Evolutionary conservation across 2,797 vertebrate genomes (phyloP).

Genomic region (Ctenopoma kingsleyae): DNA sequence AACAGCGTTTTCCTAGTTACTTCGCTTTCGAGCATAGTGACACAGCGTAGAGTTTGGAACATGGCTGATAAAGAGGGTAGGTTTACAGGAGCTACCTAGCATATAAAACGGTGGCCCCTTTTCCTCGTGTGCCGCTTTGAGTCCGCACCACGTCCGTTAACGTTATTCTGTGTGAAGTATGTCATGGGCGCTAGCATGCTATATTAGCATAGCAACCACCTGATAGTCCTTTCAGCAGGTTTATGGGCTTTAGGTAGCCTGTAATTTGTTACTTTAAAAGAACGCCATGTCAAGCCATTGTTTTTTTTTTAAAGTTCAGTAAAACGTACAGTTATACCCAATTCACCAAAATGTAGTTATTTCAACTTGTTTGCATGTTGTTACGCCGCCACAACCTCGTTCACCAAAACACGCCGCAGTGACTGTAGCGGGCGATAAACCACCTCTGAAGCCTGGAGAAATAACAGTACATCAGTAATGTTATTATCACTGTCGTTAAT

Average conservation of each 20-base stretch:
- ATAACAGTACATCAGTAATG: no score
- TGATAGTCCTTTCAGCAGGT: neutral
- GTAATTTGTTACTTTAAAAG: neutral
- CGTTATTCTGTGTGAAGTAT: constrained; percentile 8
- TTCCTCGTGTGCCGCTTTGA: constrained; percentile 45
- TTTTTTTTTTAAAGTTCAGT: neutral
- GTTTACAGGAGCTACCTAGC: neutral
- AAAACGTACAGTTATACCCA: neutral
- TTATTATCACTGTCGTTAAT: neutral
- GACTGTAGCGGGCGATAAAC: neutral
- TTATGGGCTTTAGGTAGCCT: neutral
- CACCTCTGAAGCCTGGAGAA: neutral
- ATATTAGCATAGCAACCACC: constrained; percentile 31
- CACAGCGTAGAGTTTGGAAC: constrained; percentile 18
- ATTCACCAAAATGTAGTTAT: neutral
- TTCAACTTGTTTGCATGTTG: neutral
- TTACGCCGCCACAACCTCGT: neutral
- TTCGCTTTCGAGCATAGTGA: constrained; percentile 37
- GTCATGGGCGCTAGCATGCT: constrained; percentile 46
- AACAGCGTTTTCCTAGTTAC: neutral
- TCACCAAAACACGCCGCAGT: neutral
- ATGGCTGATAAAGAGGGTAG: constrained; percentile 81
- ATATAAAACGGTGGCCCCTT: neutral
- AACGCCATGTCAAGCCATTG: neutral
- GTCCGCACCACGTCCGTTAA: constrained; percentile 1